A percentile compares a stretch with the other conserved stretches of the same genome.
phyloP scores from a whole-genome alignment of 1,140 invertebrate genomes.

The Globodera ellingtonae region DNA sequence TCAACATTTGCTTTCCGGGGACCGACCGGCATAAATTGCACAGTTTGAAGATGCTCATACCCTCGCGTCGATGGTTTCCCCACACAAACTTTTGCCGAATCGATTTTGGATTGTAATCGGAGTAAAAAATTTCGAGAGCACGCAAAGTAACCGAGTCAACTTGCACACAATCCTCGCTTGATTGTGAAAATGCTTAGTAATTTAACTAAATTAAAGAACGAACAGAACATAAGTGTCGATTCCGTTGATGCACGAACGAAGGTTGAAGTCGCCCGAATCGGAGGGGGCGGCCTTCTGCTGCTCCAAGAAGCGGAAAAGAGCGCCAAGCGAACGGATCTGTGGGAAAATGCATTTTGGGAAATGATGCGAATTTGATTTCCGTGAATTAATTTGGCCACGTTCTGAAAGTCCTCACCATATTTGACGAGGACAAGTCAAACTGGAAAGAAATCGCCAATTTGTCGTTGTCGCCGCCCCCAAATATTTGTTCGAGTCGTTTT shows the following conservation, averaged over 20 bases:
- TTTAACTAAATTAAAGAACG: slow-evolving; percentile 1
- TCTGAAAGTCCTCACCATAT: slow-evolving; percentile 30
- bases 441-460: slow-evolving; percentile 27
- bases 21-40: slow-evolving; percentile 51
- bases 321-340: slow-evolving; percentile 53
- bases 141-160: slow-evolving; percentile 42
- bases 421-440: slow-evolving; percentile 26
- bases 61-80: slow-evolving; percentile 40
- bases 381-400: slow-evolving; percentile 11
- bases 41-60: slow-evolving; percentile 49
- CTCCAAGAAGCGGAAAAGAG: slow-evolving; percentile 46
- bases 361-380: not conserved
- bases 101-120: slow-evolving; percentile 40
- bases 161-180: slow-evolving; percentile 48
- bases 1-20: slow-evolving; percentile 41
- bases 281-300: slow-evolving; percentile 46
- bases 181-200: slow-evolving; percentile 14
- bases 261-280: slow-evolving; percentile 40
- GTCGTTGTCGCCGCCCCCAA: slow-evolving; percentile 15
- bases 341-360: not conserved
- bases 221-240: slow-evolving; percentile 42
- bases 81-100: slow-evolving; percentile 44
- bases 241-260: slow-evolving; percentile 25
- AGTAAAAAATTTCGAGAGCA: slow-evolving; percentile 53
- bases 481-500: slow-evolving; percentile 33